Evolutionary conservation across 1,140 invertebrate genomes (phyloP).

Genomic region (Drosophila kurseongensis): DNA sequence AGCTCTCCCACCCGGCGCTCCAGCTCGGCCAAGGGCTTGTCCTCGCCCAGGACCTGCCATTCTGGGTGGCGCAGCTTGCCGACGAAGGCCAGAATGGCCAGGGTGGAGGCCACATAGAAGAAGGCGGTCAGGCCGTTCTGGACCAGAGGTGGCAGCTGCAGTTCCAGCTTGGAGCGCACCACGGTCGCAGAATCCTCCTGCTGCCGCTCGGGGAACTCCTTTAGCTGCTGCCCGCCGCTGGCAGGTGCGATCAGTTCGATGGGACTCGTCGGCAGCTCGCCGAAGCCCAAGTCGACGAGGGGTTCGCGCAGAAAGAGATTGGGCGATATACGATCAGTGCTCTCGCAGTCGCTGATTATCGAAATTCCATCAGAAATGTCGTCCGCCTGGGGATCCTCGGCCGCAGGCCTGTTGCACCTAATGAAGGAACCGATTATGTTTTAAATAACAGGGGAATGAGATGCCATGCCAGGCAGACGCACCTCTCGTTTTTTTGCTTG

Average conservation of each 20-base stretch:
- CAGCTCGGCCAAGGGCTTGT: slow-evolving; percentile 40
- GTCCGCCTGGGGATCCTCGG: slow-evolving; percentile 59
- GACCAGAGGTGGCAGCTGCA: slow-evolving; percentile 41
- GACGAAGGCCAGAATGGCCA: slow-evolving; percentile 68
- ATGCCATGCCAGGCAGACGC: background rate
- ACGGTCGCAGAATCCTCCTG: background rate
- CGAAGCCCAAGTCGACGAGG: slow-evolving; percentile 53
- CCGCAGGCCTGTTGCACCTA: slow-evolving; percentile 48
- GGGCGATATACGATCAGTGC: slow-evolving; percentile 72
- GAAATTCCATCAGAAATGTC: slow-evolving; percentile 82
- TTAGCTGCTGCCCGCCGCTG: slow-evolving; percentile 1
- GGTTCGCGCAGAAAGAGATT: slow-evolving; percentile 67
- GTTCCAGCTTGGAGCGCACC: slow-evolving; percentile 5
- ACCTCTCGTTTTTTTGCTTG: slow-evolving; percentile 60
- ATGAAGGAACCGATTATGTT: background rate
- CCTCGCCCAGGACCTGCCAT: slow-evolving; percentile 49
- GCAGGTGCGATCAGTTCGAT: slow-evolving; percentile 8
- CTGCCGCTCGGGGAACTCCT: slow-evolving; percentile 5
- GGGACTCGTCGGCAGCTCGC: slow-evolving; percentile 25
- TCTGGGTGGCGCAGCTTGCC: slow-evolving; percentile 69
- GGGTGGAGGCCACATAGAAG: slow-evolving; percentile 63
- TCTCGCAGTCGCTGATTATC: slow-evolving; percentile 81
- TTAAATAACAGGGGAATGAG: background rate
- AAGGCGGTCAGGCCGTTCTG: slow-evolving; percentile 59
- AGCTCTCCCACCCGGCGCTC: slow-evolving; percentile 69